Evolutionary conservation across 2,113 vertebrate genomes (phyloP), one percentile per base, ranked within the genome.

Genomic region (Xiphophorus maculatus): DNA sequence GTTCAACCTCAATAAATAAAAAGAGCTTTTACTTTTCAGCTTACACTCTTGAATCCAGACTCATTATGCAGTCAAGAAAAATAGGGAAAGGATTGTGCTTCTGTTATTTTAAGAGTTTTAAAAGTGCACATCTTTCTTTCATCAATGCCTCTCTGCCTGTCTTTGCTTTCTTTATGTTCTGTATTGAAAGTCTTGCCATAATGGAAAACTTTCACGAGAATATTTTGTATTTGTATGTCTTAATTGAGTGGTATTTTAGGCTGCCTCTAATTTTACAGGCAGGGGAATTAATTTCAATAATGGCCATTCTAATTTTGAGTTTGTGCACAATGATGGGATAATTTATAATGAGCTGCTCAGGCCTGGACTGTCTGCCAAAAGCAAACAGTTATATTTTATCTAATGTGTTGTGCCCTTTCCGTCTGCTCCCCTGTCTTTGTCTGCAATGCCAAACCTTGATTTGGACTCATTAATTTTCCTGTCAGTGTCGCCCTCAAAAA

Each of bases 301-400:
- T 13, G 8, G 35, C 65, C 65, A 44, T n/a, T 67, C 66, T 67
- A 29, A 44, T 42, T 29, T 69, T 62, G 0, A 60, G 10, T 51
- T 30, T 33, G 13, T 44, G 37, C 69, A 58, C 72, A 42, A 19
- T 7, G 63, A 27, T 65, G 1, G 25, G 15, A 32, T 54, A 29
- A 68, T 72, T 80, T 30, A 44, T 61, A n/a, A 62, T 48, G 35
- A 17, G 71, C 48, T 73, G 13, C 74, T 62, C 48, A 69, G 73
- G 40, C 40, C 69, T 71, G 14, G 69, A 63, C 73, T 35, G 32
- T 77, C 61, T 44, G 63, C 54, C 32, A 5, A 1, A 65, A 69
- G 78, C 74, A 70, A 25, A n/a, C 75, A 64, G 48, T 86, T 77
- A 48, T 69, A 67, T 72, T 82, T 78, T 32, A 75, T 71, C 76